phyloP scores from a whole-genome alignment of 92 coral and sea anemone genomes.

The Bergia puertoricense region DNA sequence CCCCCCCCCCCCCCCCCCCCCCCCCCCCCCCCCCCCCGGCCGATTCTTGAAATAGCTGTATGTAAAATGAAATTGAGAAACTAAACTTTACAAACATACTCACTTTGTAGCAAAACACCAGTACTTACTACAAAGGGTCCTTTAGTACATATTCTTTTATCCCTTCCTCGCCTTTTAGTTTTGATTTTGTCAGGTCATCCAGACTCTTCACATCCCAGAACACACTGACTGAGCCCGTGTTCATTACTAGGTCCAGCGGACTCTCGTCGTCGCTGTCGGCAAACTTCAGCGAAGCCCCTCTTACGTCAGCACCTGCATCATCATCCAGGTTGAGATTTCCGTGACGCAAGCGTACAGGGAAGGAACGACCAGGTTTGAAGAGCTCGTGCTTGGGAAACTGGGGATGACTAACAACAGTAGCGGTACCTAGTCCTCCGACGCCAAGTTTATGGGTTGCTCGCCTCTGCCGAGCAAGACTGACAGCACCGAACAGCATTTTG shows the following conservation, averaged over 20 bases:
- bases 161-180: slow-evolving; percentile 33
- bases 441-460: slow-evolving; percentile 78
- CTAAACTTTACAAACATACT: background rate
- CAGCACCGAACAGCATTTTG: slow-evolving; percentile 62
- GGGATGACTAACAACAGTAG: slow-evolving; percentile 62
- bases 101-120: background rate
- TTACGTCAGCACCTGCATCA: slow-evolving; percentile 56
- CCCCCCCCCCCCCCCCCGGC: too few species aligned
- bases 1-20: too few species aligned
- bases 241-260: slow-evolving; percentile 64
- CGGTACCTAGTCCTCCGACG: slow-evolving; percentile 68
- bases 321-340: slow-evolving; percentile 49
- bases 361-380: slow-evolving; percentile 55
- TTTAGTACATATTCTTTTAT: slow-evolving; percentile 49
- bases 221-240: slow-evolving; percentile 56
- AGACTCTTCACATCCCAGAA: slow-evolving; percentile 56
- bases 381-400: slow-evolving; percentile 73
- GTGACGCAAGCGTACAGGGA: slow-evolving; percentile 60
- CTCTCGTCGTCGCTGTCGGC: slow-evolving; percentile 59
- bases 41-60: too few species aligned
- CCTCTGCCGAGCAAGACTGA: slow-evolving; percentile 50
- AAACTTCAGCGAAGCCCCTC: slow-evolving; percentile 61
- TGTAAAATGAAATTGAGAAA: too few species aligned
- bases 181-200: slow-evolving; percentile 46
- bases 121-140: slow-evolving; percentile 61